Conservation (phyloP, 1,140 invertebrate species). For the Ridgeia piscesae region DNA sequence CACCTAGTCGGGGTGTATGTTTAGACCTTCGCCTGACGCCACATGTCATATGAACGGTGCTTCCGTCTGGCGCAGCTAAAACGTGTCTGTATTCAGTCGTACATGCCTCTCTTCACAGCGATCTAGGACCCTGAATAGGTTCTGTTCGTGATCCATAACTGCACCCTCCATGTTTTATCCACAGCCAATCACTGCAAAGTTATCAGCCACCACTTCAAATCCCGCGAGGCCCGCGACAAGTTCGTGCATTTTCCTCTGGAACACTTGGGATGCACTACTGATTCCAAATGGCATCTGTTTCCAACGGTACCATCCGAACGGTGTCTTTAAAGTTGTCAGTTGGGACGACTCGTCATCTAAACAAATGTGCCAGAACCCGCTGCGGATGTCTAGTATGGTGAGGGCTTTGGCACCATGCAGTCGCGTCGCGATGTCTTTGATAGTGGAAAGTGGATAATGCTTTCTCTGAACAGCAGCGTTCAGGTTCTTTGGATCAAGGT, state of each 20-base stretch:
- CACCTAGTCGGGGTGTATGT: background rate
- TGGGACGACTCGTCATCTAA: slow-evolving; percentile 20
- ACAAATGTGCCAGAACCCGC: slow-evolving; percentile 32
- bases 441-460: slow-evolving; percentile 15
- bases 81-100: slow-evolving; percentile 3
- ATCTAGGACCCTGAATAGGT: slow-evolving; percentile 17
- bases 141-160: slow-evolving; percentile 13
- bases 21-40: background rate
- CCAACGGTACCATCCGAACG: slow-evolving; percentile 34
- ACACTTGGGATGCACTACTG: slow-evolving; percentile 50
- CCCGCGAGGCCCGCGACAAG: slow-evolving; percentile 38
- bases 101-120: background rate
- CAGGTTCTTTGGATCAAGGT: slow-evolving; percentile 16
- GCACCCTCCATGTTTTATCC: slow-evolving; percentile 5
- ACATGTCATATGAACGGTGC: background rate
- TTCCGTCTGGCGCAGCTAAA: slow-evolving; percentile 9
- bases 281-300: slow-evolving; percentile 34
- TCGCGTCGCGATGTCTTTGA: background rate
- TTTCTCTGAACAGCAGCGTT: background rate
- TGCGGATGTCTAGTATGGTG: slow-evolving; percentile 1
- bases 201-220: slow-evolving; percentile 19
- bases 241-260: slow-evolving; percentile 54
- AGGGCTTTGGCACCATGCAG: background rate
- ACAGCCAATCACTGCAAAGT: slow-evolving; percentile 27
- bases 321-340: slow-evolving; percentile 30